Percentiles rank a stretch among this genome's conserved stretches.
phyloP scores from a whole-genome alignment of 2,113 vertebrate genomes.

The Phylloscopus trochiloides region DNA sequence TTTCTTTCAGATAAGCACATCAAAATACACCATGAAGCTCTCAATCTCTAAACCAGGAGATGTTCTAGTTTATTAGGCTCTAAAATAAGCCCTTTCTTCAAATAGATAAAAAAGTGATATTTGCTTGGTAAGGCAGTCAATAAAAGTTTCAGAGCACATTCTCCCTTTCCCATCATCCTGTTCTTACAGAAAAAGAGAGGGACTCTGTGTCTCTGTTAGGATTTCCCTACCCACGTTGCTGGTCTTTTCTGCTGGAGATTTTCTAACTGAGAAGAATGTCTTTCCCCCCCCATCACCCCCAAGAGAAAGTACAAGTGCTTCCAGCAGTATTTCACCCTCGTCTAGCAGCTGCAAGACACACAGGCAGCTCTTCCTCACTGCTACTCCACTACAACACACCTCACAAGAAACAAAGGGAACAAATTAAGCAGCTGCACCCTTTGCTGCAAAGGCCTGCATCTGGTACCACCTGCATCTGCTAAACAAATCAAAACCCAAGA shows the following conservation, averaged over 20 bases:
- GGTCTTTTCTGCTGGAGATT: not conserved
- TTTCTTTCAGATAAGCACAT: conserved; percentile 4
- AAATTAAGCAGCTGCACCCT: not conserved
- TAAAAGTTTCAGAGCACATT: not conserved
- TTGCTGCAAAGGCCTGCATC: not conserved
- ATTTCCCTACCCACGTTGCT: not conserved
- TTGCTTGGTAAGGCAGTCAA: not conserved
- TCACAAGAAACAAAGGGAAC: not conserved
- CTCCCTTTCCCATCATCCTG: not conserved
- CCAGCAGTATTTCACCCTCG: not conserved
- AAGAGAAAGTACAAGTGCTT: not conserved
- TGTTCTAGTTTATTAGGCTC: not conserved
- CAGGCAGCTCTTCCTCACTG: not conserved
- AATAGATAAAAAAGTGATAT: not conserved
- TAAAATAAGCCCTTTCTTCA: conserved; percentile 2
- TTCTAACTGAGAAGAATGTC: not conserved
- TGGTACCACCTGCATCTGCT: not conserved
- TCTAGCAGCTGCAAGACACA: not conserved
- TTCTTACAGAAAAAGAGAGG: not conserved
- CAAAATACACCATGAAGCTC: not conserved
- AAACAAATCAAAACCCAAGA: not conserved
- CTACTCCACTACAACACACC: not conserved
- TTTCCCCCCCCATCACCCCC: not conserved
- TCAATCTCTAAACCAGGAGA: not conserved
- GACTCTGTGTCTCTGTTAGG: not conserved